phyloP scores from a whole-genome alignment of 2,113 vertebrate genomes.

The Calidris pygmaea region DNA sequence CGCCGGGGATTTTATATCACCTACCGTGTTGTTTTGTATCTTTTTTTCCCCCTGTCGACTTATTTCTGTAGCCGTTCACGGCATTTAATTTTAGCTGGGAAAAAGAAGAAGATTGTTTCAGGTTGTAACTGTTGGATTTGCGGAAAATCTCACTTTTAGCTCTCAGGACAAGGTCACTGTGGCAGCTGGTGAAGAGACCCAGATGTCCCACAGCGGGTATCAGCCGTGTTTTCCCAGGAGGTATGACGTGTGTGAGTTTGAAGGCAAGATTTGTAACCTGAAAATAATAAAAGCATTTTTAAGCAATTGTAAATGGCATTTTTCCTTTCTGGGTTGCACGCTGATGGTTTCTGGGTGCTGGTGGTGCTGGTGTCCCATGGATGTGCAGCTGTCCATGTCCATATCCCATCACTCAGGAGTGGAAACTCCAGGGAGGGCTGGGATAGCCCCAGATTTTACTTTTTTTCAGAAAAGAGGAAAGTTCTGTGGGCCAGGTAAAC shows the following conservation, averaged over 20 bases:
- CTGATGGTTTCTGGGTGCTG: accelerated
- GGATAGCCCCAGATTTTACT: neutral
- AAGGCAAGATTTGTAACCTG: neutral
- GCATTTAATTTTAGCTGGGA: neutral
- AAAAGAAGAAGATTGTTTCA: neutral
- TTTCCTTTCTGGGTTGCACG: neutral
- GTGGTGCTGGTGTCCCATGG: neutral
- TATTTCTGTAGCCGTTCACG: neutral
- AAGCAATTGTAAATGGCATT: accelerated
- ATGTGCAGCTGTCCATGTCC: accelerated
- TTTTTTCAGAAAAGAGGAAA: neutral
- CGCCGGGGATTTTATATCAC: accelerated
- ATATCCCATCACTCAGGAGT: accelerated
- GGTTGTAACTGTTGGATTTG: neutral
- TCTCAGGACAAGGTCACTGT: accelerated
- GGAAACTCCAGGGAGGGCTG: accelerated
- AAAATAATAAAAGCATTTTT: neutral
- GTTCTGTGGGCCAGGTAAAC: accelerated
- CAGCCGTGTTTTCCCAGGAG: accelerated
- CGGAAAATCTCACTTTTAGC: neutral
- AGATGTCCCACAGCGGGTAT: accelerated
- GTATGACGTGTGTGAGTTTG: neutral
- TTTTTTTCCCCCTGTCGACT: neutral
- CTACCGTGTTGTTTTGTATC: accelerated
- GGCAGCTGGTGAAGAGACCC: neutral